Evolutionary conservation across 2,888 invertebrate species (phyloP), one percentile per base, ranked within the genome.

Genomic region (Aleiodes leptofemur): DNA sequence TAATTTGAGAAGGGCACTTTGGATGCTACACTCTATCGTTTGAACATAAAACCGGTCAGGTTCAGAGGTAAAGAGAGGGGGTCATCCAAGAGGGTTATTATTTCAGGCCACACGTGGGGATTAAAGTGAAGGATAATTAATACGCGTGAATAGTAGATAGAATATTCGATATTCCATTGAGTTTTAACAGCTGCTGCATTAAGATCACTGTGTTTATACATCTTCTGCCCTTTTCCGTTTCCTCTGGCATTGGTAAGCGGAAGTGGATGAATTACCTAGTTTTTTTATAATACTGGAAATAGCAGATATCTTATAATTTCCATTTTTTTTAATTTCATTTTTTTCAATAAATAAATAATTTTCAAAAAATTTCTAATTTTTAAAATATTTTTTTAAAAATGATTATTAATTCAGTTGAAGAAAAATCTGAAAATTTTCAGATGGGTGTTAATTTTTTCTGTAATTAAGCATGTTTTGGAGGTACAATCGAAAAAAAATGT

Each of bases 181-280:
- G 80, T 81, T 82, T 82, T 77, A 82, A 76, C 83, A 81, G 83
- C 81, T 81, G 83, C 64, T 3, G 74, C 57, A 66, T 66, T 48
- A 71, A 59, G 72, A 76, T 59, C 11, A 77, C 80, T 80, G 82
- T 82, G 81, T 82, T 83, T 83, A 83, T 80, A 70, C 75, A 73
- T 64, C 74, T 72, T 74, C 78, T 75, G 78, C 76, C 78, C 73
- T 77, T 81, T 83, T 83, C 83, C 83, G 83, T 82, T 81, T 83
- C 80, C 78, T 78, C 70, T 61, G 77, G 79, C 81, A 80, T 78
- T 29, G 55, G 76, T 77, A 80, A 82, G 79, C 81, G 82, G 82
- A 81, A 71, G 69, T 48, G 53, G 38, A 48, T 66, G 56, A 55
- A 64, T 78, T 76, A 74, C 34, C 75, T 77, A 59, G 56, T 50